Evolutionary conservation across 2,797 vertebrate genomes (phyloP).

Genomic region (Cyclopterus lumpus): DNA sequence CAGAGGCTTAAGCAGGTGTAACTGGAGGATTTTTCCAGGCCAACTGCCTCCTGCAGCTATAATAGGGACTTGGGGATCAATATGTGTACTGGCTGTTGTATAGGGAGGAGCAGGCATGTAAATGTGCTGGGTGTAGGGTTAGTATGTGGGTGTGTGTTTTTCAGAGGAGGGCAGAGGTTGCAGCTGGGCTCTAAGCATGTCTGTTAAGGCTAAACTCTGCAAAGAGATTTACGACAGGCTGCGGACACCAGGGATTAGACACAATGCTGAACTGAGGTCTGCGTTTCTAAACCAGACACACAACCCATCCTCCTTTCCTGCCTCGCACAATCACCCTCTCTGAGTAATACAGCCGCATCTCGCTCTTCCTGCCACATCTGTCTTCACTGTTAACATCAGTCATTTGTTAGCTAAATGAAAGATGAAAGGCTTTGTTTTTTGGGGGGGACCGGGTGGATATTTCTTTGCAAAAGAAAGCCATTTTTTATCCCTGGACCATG

Average conservation of each 20-base stretch:
- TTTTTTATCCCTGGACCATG: conserved; percentile 54
- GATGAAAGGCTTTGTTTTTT: conserved; percentile 55
- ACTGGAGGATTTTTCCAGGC: conserved; percentile 43
- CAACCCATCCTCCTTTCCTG: conserved; percentile 32
- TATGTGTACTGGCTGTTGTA: conserved; percentile 62
- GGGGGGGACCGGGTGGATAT: conserved; percentile 14
- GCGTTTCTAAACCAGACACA: conserved; percentile 65
- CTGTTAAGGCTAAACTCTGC: conserved; percentile 58
- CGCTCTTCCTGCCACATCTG: conserved; percentile 48
- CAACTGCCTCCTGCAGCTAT: conserved; percentile 52
- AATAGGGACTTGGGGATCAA: conserved; percentile 68
- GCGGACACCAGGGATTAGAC: conserved; percentile 76
- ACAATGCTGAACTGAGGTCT: conserved; percentile 65
- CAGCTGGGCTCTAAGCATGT: conserved; percentile 69
- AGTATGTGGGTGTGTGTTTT: conserved; percentile 54
- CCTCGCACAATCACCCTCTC: conserved; percentile 15
- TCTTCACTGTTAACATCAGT: conserved; percentile 50
- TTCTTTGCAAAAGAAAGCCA: conserved; percentile 48
- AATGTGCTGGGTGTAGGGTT: conserved; percentile 52
- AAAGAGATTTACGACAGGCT: conserved; percentile 74
- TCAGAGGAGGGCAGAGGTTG: conserved; percentile 23
- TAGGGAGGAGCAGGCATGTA: conserved; percentile 69
- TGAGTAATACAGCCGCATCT: conserved; percentile 45
- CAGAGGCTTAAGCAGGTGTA: conserved; percentile 61
- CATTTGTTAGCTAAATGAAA: conserved; percentile 61